These are phyloP conservation scores for Capreolus pygargus DNA, from an alignment of 2,113 vertebrate species.

Conservation along the genomic window DNA sequence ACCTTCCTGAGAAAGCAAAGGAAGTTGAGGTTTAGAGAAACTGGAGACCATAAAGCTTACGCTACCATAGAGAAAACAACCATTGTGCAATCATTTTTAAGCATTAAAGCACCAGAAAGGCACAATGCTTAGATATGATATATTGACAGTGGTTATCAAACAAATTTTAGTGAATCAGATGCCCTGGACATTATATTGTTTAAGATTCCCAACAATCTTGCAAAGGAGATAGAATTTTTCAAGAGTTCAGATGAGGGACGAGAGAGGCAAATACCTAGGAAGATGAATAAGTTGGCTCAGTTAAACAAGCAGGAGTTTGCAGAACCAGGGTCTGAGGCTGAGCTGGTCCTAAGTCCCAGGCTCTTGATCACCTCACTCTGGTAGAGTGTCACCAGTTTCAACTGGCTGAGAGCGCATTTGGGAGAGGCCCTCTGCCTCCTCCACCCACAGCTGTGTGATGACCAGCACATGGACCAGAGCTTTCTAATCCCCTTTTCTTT, in stretches of 20 bases:
- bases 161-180: fast-evolving
- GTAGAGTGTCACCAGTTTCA: too few species aligned
- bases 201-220: neutral
- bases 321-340: too few species aligned
- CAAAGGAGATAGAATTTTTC: fast-evolving
- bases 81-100: neutral
- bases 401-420: too few species aligned
- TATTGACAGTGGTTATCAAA: neutral
- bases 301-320: neutral
- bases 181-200: neutral
- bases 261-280: fast-evolving
- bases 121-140: fast-evolving
- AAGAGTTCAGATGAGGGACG: too few species aligned
- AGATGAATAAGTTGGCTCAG: too few species aligned
- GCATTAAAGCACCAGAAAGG: too few species aligned
- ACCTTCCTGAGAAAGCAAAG: neutral
- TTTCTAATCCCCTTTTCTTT: too few species aligned
- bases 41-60: fast-evolving
- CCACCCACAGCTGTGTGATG: too few species aligned
- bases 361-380: too few species aligned
- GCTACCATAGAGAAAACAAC: neutral
- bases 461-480: too few species aligned
- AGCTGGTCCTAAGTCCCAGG: too few species aligned
- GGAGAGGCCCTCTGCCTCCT: too few species aligned
- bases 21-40: neutral